Conservation (phyloP, 2,888 invertebrate species). For the Napeogenes sylphis region DNA sequence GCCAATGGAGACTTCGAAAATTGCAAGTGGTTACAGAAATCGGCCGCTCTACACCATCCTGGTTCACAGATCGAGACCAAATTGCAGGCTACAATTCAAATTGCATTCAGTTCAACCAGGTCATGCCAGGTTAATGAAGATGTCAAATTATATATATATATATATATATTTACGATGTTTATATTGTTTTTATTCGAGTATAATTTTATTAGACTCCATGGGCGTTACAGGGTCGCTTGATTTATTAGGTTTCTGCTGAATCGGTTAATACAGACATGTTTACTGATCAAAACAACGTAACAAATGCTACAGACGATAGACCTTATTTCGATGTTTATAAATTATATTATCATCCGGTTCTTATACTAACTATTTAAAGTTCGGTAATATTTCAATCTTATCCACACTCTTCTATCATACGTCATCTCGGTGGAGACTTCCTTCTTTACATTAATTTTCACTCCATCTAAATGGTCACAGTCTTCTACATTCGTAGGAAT, state of each 20-base stretch:
- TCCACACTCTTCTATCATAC: too few relatives aligned
- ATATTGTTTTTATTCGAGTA: slow-evolving; percentile 72
- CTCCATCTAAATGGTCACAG: too few relatives aligned
- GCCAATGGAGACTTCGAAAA: slow-evolving; percentile 62
- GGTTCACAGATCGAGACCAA: slow-evolving; percentile 61
- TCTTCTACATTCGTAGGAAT: too few relatives aligned
- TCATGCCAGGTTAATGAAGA: slow-evolving; percentile 57
- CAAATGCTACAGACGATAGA: slow-evolving; percentile 32
- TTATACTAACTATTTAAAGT: too few relatives aligned
- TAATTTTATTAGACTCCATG: slow-evolving; percentile 57
- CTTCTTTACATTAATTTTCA: too few relatives aligned
- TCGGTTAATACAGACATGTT: slow-evolving; percentile 12
- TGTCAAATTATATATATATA: slow-evolving; percentile 63
- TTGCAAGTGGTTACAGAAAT: slow-evolving; percentile 65
- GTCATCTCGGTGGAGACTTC: too few relatives aligned
- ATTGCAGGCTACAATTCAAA: slow-evolving; percentile 52
- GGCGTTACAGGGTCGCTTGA: slow-evolving; percentile 43
- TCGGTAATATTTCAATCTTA: too few relatives aligned
- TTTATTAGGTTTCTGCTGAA: slow-evolving; percentile 33
- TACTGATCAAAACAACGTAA: slow-evolving; percentile 40
- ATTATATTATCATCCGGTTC: too few relatives aligned
- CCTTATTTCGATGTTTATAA: slow-evolving; percentile 38
- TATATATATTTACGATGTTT: slow-evolving; percentile 61
- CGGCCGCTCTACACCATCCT: slow-evolving; percentile 61
- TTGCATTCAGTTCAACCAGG: slow-evolving; percentile 39